These are phyloP conservation scores for Orthonevra nobilis DNA, from an alignment of 2,888 invertebrate species.

Conservation along the genomic window DNA sequence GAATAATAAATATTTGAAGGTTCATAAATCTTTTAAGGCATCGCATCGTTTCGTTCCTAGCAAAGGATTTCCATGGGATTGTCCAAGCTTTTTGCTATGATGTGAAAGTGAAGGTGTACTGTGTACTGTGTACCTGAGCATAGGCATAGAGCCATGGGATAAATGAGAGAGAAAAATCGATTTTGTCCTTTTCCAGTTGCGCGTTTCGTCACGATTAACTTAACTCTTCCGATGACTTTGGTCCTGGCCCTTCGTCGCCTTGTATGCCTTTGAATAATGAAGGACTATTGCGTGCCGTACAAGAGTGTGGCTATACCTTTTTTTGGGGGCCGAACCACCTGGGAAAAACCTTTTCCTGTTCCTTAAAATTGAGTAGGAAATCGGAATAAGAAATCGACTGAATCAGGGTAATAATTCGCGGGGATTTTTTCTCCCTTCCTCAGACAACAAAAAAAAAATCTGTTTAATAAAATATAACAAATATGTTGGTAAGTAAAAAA, in stretches of 20 bases:
- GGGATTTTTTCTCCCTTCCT: constrained; percentile 26
- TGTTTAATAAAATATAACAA: constrained; percentile 52
- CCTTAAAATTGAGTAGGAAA: constrained; percentile 42
- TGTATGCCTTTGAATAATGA: constrained; percentile 49
- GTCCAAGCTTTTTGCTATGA: constrained; percentile 16
- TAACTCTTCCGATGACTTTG: constrained; percentile 27
- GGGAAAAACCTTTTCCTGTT: constrained; percentile 39
- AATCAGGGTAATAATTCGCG: constrained; percentile 51
- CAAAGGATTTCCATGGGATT: constrained; percentile 54
- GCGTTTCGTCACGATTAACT: constrained; percentile 56
- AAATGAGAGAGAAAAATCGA: constrained; percentile 61
- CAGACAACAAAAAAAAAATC: too few species aligned
- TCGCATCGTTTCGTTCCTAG: too few species aligned
- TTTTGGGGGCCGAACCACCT: constrained; percentile 18
- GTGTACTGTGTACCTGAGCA: neutral
- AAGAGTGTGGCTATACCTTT: constrained; percentile 13
- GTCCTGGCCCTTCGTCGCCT: neutral
- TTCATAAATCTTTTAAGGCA: constrained; percentile 66
- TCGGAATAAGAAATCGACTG: constrained; percentile 61
- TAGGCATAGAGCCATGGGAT: too few species aligned
- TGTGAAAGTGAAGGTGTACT: too few species aligned
- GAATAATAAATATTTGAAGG: constrained; percentile 70
- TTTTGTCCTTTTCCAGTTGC: constrained; percentile 40
- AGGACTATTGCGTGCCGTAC: constrained; percentile 21
- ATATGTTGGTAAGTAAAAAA: neutral